Percentiles rank a stretch among this genome's conserved stretches.
These are phyloP conservation scores for Moxostoma hubbsi DNA, from an alignment of 2,797 vertebrate species.

Conservation along the genomic window DNA sequence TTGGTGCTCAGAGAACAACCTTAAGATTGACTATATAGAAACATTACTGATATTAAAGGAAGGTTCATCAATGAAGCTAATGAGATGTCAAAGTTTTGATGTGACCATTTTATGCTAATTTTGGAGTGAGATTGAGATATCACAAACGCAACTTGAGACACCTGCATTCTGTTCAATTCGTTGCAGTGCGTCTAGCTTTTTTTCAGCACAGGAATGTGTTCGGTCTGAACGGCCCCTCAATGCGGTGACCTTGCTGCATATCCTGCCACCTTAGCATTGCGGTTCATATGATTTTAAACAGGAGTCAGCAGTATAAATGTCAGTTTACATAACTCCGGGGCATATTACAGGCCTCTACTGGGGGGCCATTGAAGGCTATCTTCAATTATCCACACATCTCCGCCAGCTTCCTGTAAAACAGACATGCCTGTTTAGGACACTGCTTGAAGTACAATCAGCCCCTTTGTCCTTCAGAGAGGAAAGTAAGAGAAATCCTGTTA, in stretches of 20 bases:
- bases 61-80: background rate
- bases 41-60: conserved; percentile 29
- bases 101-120: background rate
- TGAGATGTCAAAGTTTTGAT: background rate
- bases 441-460: conserved; percentile 76
- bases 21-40: conserved; percentile 4
- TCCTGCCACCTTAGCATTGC: conserved; percentile 3
- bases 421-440: conserved; percentile 74
- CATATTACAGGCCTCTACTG: conserved; percentile 66
- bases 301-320: conserved; percentile 44
- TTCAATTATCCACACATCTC: conserved; percentile 64
- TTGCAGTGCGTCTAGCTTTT: too few species aligned
- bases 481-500: conserved; percentile 76
- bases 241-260: conserved; percentile 13
- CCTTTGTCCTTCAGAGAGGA: conserved; percentile 76
- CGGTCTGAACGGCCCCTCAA: too few species aligned
- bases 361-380: conserved; percentile 63
- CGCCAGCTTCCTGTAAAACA: conserved; percentile 69
- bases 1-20: background rate
- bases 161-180: too few species aligned
- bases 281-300: conserved; percentile 24
- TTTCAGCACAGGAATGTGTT: too few species aligned
- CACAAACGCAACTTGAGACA: too few species aligned
- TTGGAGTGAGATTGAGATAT: background rate
- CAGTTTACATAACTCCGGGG: conserved; percentile 62